A percentile compares a stretch with the other conserved stretches of the same genome.
phyloP scores from a whole-genome alignment of 2,113 vertebrate species.

The Lepus europaeus region DNA sequence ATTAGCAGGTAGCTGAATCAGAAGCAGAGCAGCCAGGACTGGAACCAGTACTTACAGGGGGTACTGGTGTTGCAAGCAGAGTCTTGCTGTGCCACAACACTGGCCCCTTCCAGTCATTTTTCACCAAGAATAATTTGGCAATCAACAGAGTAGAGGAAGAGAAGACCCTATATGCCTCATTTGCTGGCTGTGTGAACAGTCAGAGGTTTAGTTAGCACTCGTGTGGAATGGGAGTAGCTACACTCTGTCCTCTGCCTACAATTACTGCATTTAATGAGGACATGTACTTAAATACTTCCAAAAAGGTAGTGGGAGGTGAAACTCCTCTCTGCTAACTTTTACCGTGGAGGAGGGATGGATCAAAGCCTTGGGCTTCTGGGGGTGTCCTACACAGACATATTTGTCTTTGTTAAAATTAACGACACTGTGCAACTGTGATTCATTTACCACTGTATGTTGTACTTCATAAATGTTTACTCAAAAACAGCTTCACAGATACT shows the following conservation, averaged over 20 bases:
- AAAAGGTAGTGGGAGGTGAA: neutral
- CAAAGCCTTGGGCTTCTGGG: neutral
- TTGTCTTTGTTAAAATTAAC: neutral
- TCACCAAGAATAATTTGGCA: neutral
- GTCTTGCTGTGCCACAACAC: too few relatives aligned
- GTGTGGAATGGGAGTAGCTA: neutral
- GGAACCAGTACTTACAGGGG: too few relatives aligned
- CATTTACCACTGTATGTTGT: neutral
- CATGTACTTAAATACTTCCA: neutral
- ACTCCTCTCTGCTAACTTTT: neutral
- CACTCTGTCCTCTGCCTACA: neutral
- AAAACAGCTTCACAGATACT: neutral
- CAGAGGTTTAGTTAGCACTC: neutral
- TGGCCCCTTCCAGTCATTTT: neutral
- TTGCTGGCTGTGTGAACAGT: neutral
- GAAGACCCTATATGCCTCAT: neutral
- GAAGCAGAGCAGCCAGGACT: too few relatives aligned
- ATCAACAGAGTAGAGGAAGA: neutral
- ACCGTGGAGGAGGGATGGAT: neutral
- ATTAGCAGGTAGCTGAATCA: too few relatives aligned
- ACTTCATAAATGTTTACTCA: constrained; percentile 16
- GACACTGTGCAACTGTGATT: neutral
- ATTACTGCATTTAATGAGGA: neutral
- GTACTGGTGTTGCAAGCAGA: too few relatives aligned
- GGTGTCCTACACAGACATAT: neutral